Evolutionary conservation across 2,888 invertebrate genomes (phyloP).

Genomic region (Plagiodera versicolora): DNA sequence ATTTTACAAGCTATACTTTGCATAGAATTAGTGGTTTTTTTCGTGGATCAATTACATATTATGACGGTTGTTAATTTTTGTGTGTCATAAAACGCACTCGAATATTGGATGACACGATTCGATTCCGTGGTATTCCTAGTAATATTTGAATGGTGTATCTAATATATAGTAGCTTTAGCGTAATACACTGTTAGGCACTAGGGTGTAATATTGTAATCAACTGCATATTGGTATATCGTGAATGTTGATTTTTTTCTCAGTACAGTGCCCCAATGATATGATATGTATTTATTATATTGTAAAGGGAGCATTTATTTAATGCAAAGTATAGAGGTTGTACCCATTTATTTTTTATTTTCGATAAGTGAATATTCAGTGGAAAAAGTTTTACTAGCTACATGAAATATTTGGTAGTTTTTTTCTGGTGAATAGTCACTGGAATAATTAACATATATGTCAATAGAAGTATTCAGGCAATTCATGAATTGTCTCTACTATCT

Average conservation of each 20-base stretch:
- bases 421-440: constrained; percentile 13
- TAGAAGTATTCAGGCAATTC: constrained; percentile 39
- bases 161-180: constrained; percentile 43
- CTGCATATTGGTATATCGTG: constrained; percentile 25
- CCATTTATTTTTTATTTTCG: constrained; percentile 41
- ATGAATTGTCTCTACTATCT: constrained; percentile 22
- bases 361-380: constrained; percentile 13
- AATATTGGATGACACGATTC: constrained; percentile 28
- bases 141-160: constrained; percentile 39
- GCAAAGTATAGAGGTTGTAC: constrained; percentile 90
- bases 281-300: constrained; percentile 57
- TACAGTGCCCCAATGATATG: constrained; percentile 42
- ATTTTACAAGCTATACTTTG: constrained; percentile 86
- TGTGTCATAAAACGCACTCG: constrained; percentile 35
- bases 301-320: constrained; percentile 86
- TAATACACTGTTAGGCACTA: constrained; percentile 47
- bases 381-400: constrained; percentile 1
- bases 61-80: constrained; percentile 19
- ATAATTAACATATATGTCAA: constrained; percentile 57
- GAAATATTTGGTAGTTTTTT: constrained; percentile 10
- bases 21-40: constrained; percentile 90
- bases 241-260: constrained; percentile 35
- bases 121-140: constrained; percentile 28
- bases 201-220: constrained; percentile 34
- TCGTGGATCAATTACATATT: constrained; percentile 58